Evolutionary conservation across 2,797 vertebrate genomes (phyloP).

Genomic region (Staurois parvus): DNA sequence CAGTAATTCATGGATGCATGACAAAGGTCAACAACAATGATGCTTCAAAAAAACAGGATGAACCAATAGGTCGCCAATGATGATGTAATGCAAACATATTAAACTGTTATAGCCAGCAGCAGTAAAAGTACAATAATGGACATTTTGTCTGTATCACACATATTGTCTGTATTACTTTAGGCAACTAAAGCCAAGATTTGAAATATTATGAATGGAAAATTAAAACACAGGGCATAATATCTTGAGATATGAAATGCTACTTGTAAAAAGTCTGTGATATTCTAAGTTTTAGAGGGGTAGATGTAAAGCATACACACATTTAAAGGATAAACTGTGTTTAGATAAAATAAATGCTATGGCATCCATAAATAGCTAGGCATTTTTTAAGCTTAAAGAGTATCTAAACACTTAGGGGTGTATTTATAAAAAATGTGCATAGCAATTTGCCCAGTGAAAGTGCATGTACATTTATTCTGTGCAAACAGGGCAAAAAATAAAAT

Average conservation of each 20-base stretch:
- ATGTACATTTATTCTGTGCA: too few relatives aligned
- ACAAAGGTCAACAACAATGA: constrained; percentile 23
- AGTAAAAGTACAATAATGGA: constrained; percentile 14
- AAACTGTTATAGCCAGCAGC: background rate
- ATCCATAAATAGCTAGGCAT: too few relatives aligned
- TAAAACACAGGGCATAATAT: constrained; percentile 24
- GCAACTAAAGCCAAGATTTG: constrained; percentile 30
- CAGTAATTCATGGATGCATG: background rate
- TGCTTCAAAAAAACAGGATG: background rate
- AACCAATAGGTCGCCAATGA: background rate
- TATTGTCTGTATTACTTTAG: too few relatives aligned
- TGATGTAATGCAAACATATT: constrained; percentile 19
- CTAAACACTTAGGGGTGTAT: too few relatives aligned
- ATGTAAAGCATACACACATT: background rate
- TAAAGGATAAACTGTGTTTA: too few relatives aligned
- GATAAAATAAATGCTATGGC: too few relatives aligned
- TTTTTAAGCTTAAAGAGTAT: too few relatives aligned
- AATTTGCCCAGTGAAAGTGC: too few relatives aligned
- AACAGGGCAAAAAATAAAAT: too few relatives aligned
- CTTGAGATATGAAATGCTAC: background rate
- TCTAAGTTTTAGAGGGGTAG: background rate
- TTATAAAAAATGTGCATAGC: too few relatives aligned
- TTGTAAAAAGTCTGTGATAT: constrained; percentile 5
- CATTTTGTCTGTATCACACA: constrained; percentile 14
- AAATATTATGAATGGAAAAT: background rate